Evolutionary conservation across 2,888 invertebrate genomes (phyloP).

Genomic region (Napeogenes inachia): DNA sequence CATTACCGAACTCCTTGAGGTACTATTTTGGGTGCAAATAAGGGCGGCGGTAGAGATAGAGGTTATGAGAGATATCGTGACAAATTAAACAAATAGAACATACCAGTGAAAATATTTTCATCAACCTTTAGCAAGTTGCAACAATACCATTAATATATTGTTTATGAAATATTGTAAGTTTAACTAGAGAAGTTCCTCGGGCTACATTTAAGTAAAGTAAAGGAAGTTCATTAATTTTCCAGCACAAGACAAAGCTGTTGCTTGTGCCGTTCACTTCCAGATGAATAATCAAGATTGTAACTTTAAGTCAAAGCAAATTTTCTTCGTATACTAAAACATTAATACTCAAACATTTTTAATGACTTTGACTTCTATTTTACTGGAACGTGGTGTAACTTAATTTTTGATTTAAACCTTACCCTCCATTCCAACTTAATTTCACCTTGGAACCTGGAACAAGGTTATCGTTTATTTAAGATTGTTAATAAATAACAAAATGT

Average conservation of each 20-base stretch:
- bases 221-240: conserved; percentile 31
- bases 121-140: conserved; percentile 17
- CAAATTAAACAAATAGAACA: conserved; percentile 60
- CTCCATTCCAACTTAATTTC: too few relatives aligned
- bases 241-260: conserved; percentile 19
- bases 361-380: not conserved
- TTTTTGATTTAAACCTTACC: too few relatives aligned
- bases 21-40: conserved; percentile 74
- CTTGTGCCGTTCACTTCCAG: conserved; percentile 23
- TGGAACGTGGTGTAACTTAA: too few relatives aligned
- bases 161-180: conserved; percentile 25
- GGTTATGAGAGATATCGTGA: conserved; percentile 72
- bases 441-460: too few relatives aligned
- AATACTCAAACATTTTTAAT: conserved; percentile 6
- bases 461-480: too few relatives aligned
- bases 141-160: not conserved
- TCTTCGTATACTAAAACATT: conserved; percentile 20
- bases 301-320: conserved; percentile 28
- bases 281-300: conserved; percentile 30
- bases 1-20: conserved; percentile 74
- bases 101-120: conserved; percentile 25
- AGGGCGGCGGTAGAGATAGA: conserved; percentile 54
- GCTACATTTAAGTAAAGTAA: conserved; percentile 24
- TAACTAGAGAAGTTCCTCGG: conserved; percentile 19
- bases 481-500: too few relatives aligned